Evolutionary conservation across 35 echinoderm and acorn worm genomes (phyloP).

Genomic region (Ptychodera flava): DNA sequence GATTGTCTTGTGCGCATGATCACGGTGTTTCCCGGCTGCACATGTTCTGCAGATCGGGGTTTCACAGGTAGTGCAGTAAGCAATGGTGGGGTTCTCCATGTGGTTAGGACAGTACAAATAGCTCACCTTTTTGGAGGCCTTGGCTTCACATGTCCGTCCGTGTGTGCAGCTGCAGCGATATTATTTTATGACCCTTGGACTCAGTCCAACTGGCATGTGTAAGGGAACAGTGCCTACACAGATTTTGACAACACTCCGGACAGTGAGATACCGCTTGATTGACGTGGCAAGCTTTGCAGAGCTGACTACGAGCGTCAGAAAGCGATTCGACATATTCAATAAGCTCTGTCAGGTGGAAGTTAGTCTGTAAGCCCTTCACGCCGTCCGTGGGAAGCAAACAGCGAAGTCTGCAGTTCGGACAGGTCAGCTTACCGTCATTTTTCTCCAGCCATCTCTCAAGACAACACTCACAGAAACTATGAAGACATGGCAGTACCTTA

Average conservation of each 20-base stretch:
- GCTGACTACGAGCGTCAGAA: neutral
- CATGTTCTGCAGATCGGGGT: neutral
- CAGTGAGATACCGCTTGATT: neutral
- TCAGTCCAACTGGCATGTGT: neutral
- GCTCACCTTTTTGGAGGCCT: neutral
- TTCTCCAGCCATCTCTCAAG: slow-evolving; percentile 27
- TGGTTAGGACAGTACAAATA: neutral
- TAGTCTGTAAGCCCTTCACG: neutral
- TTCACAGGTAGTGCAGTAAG: neutral
- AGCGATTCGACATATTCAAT: neutral
- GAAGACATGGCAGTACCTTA: slow-evolving; percentile 29
- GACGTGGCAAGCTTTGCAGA: neutral
- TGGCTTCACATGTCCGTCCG: neutral
- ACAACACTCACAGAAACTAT: slow-evolving; percentile 35
- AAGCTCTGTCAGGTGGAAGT: neutral
- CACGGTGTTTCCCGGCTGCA: neutral
- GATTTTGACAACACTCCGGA: neutral
- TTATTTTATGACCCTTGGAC: neutral
- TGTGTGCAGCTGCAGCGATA: neutral
- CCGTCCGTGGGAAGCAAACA: neutral
- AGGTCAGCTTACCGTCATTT: neutral
- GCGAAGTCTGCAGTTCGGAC: neutral
- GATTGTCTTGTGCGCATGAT: neutral
- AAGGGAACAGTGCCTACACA: neutral
- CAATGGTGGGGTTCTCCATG: neutral